phyloP scores from a whole-genome alignment of 35 echinoderm and acorn worm species.

The Anneissia japonica region DNA sequence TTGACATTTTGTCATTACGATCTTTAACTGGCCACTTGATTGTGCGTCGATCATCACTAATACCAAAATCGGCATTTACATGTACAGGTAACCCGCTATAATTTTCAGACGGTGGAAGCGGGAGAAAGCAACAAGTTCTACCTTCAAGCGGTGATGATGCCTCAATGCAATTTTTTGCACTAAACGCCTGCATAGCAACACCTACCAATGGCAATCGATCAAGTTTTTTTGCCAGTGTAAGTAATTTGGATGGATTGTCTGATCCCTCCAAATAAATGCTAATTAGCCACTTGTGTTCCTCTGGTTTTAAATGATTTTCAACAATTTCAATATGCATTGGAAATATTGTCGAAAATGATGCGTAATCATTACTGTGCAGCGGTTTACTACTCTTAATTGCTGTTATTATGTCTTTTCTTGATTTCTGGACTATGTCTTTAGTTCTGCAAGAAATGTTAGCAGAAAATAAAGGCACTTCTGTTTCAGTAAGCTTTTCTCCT shows the following conservation, averaged over 20 bases:
- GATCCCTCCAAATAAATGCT: background rate
- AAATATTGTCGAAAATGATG: background rate
- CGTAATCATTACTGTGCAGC: background rate
- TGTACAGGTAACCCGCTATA: conserved; percentile 79
- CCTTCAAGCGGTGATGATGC: background rate
- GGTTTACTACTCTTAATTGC: background rate
- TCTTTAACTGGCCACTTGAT: conserved; percentile 82
- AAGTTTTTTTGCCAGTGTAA: conserved; percentile 22
- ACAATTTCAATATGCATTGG: background rate
- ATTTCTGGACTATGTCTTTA: background rate
- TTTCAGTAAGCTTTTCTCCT: background rate
- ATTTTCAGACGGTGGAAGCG: conserved; percentile 58
- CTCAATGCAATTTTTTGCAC: background rate
- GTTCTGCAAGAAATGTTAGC: background rate
- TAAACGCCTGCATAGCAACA: conserved; percentile 30
- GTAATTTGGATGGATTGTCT: conserved; percentile 9
- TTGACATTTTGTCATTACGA: conserved; percentile 47
- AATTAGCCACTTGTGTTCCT: conserved; percentile 34
- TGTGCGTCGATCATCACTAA: conserved; percentile 60
- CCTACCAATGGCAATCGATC: conserved; percentile 68
- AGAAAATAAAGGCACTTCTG: background rate
- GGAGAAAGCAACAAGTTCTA: conserved; percentile 91
- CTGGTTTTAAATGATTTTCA: background rate
- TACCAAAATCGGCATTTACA: conserved; percentile 87
- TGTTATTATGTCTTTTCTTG: background rate